Conservation (phyloP, 2,797 vertebrate genomes). For the Serranus cabrilla region DNA sequence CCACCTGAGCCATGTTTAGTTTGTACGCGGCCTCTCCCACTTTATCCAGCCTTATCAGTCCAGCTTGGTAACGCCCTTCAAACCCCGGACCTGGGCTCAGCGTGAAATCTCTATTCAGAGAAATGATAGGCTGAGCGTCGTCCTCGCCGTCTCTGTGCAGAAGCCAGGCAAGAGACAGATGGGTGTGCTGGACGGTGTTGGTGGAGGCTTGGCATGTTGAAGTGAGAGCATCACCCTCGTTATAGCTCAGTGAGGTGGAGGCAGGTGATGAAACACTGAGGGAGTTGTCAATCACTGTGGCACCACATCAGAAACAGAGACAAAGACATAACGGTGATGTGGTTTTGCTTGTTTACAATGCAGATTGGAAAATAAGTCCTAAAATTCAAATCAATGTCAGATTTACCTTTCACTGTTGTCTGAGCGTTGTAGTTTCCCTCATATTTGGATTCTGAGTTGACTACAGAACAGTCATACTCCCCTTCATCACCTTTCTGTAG, state of each 20-base stretch:
- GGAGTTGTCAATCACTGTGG: constrained; percentile 90
- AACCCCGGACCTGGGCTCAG: constrained; percentile 77
- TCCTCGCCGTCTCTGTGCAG: constrained; percentile 66
- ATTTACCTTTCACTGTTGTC: constrained; percentile 81
- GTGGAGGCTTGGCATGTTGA: constrained; percentile 89
- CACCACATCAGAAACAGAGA: constrained; percentile 35
- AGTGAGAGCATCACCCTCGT: constrained; percentile 85
- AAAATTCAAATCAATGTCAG: not conserved
- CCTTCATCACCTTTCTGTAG: constrained; percentile 77
- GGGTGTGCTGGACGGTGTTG: constrained; percentile 92
- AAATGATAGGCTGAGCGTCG: constrained; percentile 63
- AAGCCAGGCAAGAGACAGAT: constrained; percentile 92
- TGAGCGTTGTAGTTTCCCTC: constrained; percentile 71
- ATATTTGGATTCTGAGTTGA: not conserved
- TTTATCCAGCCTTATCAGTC: constrained; percentile 82
- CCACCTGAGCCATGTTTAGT: constrained; percentile 75
- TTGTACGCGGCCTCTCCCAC: constrained; percentile 76
- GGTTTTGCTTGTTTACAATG: not conserved
- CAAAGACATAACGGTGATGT: constrained; percentile 7
- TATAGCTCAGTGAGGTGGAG: constrained; percentile 53
- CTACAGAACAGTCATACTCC: constrained; percentile 75
- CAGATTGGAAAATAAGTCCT: not conserved
- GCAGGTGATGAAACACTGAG: constrained; percentile 80
- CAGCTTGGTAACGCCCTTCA: constrained; percentile 72
- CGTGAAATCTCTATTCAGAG: constrained; percentile 81